Base-by-base conservation (phyloP, 2,797 vertebrate species). In the Enteromius thamalakanensis region DNA sequence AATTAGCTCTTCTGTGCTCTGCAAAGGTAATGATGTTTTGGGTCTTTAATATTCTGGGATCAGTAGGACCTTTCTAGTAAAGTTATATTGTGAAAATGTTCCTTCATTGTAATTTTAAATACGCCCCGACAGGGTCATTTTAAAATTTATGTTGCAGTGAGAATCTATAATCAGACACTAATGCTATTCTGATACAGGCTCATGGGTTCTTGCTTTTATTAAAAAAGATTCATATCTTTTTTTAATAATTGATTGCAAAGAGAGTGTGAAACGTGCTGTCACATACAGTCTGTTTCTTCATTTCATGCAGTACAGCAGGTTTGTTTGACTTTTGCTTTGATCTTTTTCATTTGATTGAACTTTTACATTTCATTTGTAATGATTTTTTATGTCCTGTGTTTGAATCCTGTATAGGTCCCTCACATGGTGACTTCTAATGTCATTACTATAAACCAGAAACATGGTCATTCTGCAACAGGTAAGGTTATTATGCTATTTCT, bases 391-490 rank as follows among this genome's bases (percentile, higher is more conserved):
- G 3, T 51, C 11, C 40, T 53, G 23, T 19, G 8, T 49, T 72
- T 81, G 1, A 45, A 32, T 81, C 65, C 64, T 47, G 12, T 15
- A 19, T 51, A 89, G 85, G 87, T 77, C 32, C 47, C 32, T 86
- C 76, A 79, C 70, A 86, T 83, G 70, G 75, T 89, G 84, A 79
- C 84, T 42, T 83, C 85, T 87, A 82, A 88, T 84, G 79, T 86
- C 85, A 82, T 76, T 79, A 76, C 62, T 77, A 19, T 89, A 84
- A 87, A 81, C 80, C 79, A 84, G 76, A 89, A 87, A 82, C 82
- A 89, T 89, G 88, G 88, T 89, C 81, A 89, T 89, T 86, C 82
- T 89, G 82, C 88, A 89, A 76, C 87, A 89, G 88, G 88, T 89
- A 75, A 72, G 84, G 32, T 51, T 45, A 4, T 26, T 29, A 29